Evolutionary conservation across 2,888 invertebrate genomes (phyloP), one percentile per base, ranked within the genome.

Genomic region (Salticus scenicus): DNA sequence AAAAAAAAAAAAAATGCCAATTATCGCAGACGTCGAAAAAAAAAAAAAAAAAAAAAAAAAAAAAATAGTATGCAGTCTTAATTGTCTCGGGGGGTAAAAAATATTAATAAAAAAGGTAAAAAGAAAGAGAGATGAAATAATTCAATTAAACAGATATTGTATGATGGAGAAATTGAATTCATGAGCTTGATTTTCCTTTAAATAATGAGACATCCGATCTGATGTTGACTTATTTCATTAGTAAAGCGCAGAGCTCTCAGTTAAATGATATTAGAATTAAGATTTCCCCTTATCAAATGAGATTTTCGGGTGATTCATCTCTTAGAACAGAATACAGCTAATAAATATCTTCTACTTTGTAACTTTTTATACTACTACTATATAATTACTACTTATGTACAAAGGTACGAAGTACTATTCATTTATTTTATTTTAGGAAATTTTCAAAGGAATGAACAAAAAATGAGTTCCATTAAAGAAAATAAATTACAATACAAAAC

Each of bases 181-280:
- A 57, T 57, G 57, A 57, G 57, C 24, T 57, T 47, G 47, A 47
- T 47, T 47, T 14, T 47, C 47, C 17, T 5, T 57, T 57, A 57
- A 5, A 57, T 57, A 57, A 57, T 57, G 57, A 57, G 57, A 24
- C 24, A 57, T 57, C 57, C 57, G 57, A 57, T 57, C 57, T 24
- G 7, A 24, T 57, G 57, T 57, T 57, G 57, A 57, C 57, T 57
- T 57, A 57, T 57, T 57, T n/a, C 24, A 57, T 57, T 57, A 57
- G 57, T 24, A 24, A 1, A 24, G 20, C 24, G 17, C 2, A 4
- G 4, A 24, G 24, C 17, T 14, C n/a, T 57, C 57, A 57, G 24
- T 57, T n/a, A 57, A 5, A 37, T 24, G 20, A 57, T 24, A 24
- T 57, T n/a, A 57, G 17, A 20, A 24, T 57, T 57, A 57, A 47